Evolutionary conservation across 2,113 vertebrate genomes (phyloP).

Genomic region (Notechis scutatus): DNA sequence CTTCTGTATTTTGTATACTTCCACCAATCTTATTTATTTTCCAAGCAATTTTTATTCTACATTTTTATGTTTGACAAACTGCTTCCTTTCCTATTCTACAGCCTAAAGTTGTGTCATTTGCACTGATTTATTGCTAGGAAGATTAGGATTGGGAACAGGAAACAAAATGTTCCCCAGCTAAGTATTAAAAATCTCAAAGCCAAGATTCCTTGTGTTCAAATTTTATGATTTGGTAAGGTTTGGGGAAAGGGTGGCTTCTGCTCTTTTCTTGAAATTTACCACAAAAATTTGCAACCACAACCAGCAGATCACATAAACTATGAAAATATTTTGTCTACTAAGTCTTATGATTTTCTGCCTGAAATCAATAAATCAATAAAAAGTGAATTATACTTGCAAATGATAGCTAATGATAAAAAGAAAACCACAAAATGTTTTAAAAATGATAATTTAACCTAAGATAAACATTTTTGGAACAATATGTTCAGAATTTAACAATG

Average conservation of each 20-base stretch:
- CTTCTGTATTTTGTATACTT: not conserved
- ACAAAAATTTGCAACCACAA: not conserved
- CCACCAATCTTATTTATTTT: not conserved
- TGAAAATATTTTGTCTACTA: not conserved
- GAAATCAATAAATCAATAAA: not conserved
- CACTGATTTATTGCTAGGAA: not conserved
- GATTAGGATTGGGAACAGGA: not conserved
- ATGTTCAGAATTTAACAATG: not conserved
- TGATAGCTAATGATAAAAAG: not conserved
- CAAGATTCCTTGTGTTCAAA: not conserved
- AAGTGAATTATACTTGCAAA: not conserved
- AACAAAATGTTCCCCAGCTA: not conserved
- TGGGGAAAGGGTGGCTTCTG: not conserved
- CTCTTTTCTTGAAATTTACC: not conserved
- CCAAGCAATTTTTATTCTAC: not conserved
- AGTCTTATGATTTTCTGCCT: not conserved
- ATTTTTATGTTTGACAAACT: not conserved
- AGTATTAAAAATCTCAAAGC: not conserved
- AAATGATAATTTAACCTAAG: not conserved
- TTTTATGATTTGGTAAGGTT: not conserved
- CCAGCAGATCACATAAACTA: not conserved
- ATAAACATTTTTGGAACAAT: not conserved
- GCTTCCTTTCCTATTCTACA: not conserved
- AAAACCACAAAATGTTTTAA: not conserved
- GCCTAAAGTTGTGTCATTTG: not conserved